Conservation (phyloP, 2,113 vertebrate genomes). For the Phalacrocorax brasilianus region DNA sequence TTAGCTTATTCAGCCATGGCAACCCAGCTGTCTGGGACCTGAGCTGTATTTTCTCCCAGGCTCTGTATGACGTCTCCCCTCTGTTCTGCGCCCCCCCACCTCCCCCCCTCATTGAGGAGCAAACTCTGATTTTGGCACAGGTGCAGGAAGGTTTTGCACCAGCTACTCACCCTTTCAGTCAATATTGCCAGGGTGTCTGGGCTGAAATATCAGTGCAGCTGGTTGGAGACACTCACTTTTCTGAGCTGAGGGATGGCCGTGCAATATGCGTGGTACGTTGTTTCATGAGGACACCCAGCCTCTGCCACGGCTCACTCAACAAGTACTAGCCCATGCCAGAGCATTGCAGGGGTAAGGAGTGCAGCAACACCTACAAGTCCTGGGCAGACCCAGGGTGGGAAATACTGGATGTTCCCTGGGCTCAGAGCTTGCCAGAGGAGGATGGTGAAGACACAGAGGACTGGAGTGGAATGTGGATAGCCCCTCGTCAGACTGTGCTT, state of each 20-base stretch:
- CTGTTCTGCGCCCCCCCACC: neutral
- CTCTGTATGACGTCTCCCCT: neutral
- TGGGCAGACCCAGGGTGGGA: neutral
- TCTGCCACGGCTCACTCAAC: neutral
- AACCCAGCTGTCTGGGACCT: constrained; percentile 19
- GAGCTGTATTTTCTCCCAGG: neutral
- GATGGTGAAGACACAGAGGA: neutral
- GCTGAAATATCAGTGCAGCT: neutral
- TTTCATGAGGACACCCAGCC: neutral
- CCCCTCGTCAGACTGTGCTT: neutral
- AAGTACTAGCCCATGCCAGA: fast-evolving
- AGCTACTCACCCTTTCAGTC: neutral
- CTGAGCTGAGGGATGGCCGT: fast-evolving
- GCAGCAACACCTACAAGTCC: neutral
- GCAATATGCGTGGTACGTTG: neutral
- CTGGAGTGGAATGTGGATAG: neutral
- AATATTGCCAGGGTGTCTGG: neutral
- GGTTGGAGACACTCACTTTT: neutral
- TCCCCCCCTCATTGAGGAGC: neutral
- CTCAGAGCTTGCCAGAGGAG: neutral
- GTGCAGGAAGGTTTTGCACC: neutral
- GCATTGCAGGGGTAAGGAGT: neutral
- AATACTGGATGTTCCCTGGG: neutral
- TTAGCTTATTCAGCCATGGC: constrained; percentile 34
- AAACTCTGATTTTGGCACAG: neutral